Evolutionary conservation across 2,113 vertebrate species (phyloP), one percentile per base, ranked within the genome.

Genomic region (Corythornis vintsioides): DNA sequence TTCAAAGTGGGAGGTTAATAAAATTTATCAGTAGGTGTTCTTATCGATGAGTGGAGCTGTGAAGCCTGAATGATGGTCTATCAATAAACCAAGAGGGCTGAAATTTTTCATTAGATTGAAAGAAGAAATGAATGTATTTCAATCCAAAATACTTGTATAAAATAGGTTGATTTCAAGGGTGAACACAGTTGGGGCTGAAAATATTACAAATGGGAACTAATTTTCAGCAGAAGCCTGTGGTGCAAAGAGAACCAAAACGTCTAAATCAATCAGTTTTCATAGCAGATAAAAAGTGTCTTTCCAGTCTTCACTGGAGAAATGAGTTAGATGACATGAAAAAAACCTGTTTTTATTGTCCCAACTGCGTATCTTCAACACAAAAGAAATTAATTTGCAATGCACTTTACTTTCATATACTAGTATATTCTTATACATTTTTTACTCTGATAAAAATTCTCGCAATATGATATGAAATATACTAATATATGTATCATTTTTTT

Each of bases 1-100:
- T 94, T 96, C 89, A 59, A 95, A 96, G 88, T 95, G 79, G 80
- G 94, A 96, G 53, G 91, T 88, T 96, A 97, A 97, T 97, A 96
- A 97, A 96, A 94, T 83, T 60, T 76, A 86, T 86, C 92, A 92
- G 94, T 91, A 88, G 92, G 93, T 95, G 88, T 95, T 91, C 93
- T 94, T 96, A 95, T 90, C 95, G 96, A 75, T 94, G 91, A 97
- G 67, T 33, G 26, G 79, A 78, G 84, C 86, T 90, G 45, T 73
- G 91, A 86, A 95, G 57, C 45, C 71, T 96, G 77, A 47, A 84
- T 77, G 56, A 89, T 50, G 45, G 61, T 76, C 61, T 95, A 77
- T 90, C 94, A 96, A 94, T 96, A 96, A 92, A 94, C 63, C 48
- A 97, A 94, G 70, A 97, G 21, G 56, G n/a, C 16, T 93, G 50